These are phyloP conservation scores for Tipula unca DNA, from an alignment of 2,888 invertebrate species.

Conservation along the genomic window DNA sequence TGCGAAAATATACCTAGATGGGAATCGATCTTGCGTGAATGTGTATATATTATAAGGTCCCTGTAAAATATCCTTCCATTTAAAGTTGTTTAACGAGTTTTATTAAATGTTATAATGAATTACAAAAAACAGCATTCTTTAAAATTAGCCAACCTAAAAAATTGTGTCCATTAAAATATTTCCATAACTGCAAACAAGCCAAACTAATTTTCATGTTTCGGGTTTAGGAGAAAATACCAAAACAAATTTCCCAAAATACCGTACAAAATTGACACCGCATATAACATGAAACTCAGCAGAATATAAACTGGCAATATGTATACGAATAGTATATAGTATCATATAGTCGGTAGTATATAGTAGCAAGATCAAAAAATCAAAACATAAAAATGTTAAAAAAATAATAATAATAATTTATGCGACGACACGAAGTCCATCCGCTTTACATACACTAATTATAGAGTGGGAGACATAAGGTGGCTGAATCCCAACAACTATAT, in stretches of 20 bases:
- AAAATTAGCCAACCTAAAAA: too few relatives aligned
- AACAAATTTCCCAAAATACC: background rate
- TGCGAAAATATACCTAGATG: too few relatives aligned
- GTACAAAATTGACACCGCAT: background rate
- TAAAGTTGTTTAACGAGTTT: too few relatives aligned
- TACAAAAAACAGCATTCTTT: too few relatives aligned
- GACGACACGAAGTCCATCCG: conserved; percentile 16
- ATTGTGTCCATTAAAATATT: background rate
- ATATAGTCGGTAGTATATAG: background rate
- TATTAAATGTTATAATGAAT: too few relatives aligned
- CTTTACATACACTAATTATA: background rate
- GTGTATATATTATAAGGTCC: too few relatives aligned
- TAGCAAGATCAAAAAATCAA: background rate
- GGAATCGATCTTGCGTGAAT: too few relatives aligned
- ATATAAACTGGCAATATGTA: background rate
- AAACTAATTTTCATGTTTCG: background rate
- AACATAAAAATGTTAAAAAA: background rate
- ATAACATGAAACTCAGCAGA: background rate
- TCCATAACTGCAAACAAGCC: background rate
- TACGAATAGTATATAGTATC: background rate
- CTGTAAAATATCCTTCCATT: too few relatives aligned
- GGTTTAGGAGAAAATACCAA: background rate
- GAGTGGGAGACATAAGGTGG: background rate
- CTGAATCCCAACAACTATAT: background rate
- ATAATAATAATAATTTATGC: background rate